These are phyloP conservation scores for Agrotis clavis DNA, from an alignment of 2,888 invertebrate species.

Conservation along the genomic window DNA sequence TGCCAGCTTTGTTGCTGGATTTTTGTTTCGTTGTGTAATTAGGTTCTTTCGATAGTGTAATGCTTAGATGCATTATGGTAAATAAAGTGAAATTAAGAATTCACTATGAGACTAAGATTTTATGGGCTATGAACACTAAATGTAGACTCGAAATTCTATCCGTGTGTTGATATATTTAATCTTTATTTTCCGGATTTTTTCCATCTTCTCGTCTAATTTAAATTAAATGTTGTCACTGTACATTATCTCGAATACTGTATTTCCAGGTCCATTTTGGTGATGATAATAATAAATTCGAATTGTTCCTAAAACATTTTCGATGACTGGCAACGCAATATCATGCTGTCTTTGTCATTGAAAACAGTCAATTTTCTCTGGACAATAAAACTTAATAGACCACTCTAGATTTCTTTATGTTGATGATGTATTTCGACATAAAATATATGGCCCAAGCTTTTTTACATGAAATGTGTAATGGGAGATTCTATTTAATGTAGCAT, in stretches of 20 bases:
- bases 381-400: slow-evolving; percentile 46
- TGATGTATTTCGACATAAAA: slow-evolving; percentile 43
- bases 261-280: not conserved
- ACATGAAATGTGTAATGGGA: slow-evolving; percentile 48
- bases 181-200: slow-evolving; percentile 9
- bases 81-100: slow-evolving; percentile 9
- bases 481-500: slow-evolving; percentile 55
- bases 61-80: slow-evolving; percentile 5
- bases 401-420: slow-evolving; percentile 43
- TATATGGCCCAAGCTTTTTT: slow-evolving; percentile 42
- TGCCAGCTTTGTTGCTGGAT: slow-evolving; percentile 40
- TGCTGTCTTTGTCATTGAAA: slow-evolving; percentile 31
- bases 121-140: not conserved
- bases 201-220: slow-evolving; percentile 3
- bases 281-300: slow-evolving; percentile 35
- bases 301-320: slow-evolving; percentile 16
- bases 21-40: slow-evolving; percentile 53
- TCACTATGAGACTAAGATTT: not conserved
- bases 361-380: slow-evolving; percentile 29
- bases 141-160: not conserved
- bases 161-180: not conserved
- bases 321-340: slow-evolving; percentile 15
- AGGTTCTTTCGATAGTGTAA: slow-evolving; percentile 38
- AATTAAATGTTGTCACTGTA: slow-evolving; percentile 9
- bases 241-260: not conserved